phyloP scores from a whole-genome alignment of 2,113 vertebrate genomes.

The Salvelinus fontinalis region DNA sequence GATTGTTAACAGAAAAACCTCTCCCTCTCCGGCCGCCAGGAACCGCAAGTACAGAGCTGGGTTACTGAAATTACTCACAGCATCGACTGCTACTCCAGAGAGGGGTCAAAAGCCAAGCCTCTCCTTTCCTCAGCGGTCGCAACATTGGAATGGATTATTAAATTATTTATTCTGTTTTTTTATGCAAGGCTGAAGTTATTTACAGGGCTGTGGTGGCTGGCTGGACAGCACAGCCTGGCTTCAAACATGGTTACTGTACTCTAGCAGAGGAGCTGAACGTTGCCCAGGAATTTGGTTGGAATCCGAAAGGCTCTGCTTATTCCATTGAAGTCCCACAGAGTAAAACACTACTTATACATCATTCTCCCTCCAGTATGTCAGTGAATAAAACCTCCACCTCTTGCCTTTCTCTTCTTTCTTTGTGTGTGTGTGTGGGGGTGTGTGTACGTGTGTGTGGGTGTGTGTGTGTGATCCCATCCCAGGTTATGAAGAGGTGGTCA shows the following conservation, averaged over 20 bases:
- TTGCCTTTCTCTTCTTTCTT: slow-evolving; percentile 22
- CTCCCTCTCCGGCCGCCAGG: slow-evolving; percentile 23
- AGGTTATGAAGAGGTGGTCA: slow-evolving; percentile 95
- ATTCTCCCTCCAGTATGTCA: slow-evolving; percentile 25
- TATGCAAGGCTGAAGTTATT: slow-evolving; percentile 48
- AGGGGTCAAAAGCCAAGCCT: slow-evolving; percentile 51
- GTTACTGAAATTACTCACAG: slow-evolving; percentile 29
- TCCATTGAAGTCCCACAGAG: slow-evolving; percentile 54
- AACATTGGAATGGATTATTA: slow-evolving; percentile 45
- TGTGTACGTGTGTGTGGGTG: slow-evolving; percentile 27
- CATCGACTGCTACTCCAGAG: slow-evolving; percentile 9
- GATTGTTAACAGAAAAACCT: slow-evolving; percentile 44
- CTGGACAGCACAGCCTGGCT: slow-evolving; percentile 14
- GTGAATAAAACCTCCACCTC: slow-evolving; percentile 35
- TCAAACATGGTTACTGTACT: slow-evolving; percentile 47
- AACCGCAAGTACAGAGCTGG: slow-evolving; percentile 30
- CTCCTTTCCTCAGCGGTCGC: slow-evolving; percentile 51
- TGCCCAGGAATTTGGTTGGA: slow-evolving; percentile 76
- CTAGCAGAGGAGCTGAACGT: slow-evolving; percentile 20
- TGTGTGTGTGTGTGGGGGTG: not conserved
- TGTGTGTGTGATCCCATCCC: slow-evolving; percentile 42
- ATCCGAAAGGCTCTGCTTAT: slow-evolving; percentile 65
- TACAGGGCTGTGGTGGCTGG: slow-evolving; percentile 33
- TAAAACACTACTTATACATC: slow-evolving; percentile 49
- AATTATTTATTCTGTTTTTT: slow-evolving; percentile 31